phyloP scores from a whole-genome alignment of 2,113 vertebrate genomes.

The Mastomys coucha region DNA sequence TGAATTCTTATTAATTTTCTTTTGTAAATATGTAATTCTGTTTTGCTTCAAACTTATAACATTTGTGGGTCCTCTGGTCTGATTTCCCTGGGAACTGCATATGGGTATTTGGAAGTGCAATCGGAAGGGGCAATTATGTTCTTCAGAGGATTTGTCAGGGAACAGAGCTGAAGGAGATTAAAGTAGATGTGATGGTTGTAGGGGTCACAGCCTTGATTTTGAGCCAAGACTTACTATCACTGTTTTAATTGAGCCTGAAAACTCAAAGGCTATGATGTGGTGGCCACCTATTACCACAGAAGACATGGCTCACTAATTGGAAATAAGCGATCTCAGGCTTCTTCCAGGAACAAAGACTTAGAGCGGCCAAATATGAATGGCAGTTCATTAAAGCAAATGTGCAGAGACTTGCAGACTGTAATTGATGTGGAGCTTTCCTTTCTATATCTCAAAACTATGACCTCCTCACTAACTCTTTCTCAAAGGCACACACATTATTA shows the following conservation, averaged over 20 bases:
- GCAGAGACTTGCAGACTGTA: neutral
- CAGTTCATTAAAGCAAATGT: constrained; percentile 58
- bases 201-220: constrained; percentile 71
- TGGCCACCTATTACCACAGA: neutral
- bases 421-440: constrained; percentile 15
- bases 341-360: constrained; percentile 43
- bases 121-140: constrained; percentile 64
- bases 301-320: constrained; percentile 57
- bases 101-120: neutral
- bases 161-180: constrained; percentile 29
- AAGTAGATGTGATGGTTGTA: constrained; percentile 32
- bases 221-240: constrained; percentile 68
- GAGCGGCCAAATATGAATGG: constrained; percentile 41
- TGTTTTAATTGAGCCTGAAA: constrained; percentile 69
- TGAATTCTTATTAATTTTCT: neutral
- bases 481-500: neutral
- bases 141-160: constrained; percentile 46
- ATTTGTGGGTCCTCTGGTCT: neutral
- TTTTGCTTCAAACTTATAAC: constrained; percentile 43
- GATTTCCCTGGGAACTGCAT: constrained; percentile 23
- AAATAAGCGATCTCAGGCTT: constrained; percentile 19
- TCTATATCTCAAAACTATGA: constrained; percentile 57
- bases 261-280: constrained; percentile 60
- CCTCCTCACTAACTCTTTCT: neutral
- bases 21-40: neutral